Evolutionary conservation across 2,888 invertebrate genomes (phyloP).

Genomic region (Exephanes ischioxanthus): DNA sequence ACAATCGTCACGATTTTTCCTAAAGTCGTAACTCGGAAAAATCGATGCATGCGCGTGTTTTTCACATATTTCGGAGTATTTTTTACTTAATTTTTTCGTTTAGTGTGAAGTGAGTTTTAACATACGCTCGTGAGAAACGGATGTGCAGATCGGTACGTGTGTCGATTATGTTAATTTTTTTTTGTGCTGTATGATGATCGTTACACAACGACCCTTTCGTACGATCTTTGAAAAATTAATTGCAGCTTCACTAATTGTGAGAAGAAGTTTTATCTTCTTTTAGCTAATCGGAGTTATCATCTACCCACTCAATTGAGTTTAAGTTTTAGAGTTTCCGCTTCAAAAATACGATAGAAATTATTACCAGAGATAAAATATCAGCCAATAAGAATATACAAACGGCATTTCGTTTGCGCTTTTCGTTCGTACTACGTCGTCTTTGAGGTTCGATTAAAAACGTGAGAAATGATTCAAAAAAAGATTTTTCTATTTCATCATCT

Average conservation of each 20-base stretch:
- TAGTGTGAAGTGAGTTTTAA: conserved; percentile 58
- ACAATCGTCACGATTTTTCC: conserved; percentile 69
- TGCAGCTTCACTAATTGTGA: not conserved
- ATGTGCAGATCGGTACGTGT: conserved; percentile 21
- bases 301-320: not conserved
- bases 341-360: conserved; percentile 10
- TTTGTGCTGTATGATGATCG: conserved; percentile 22
- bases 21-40: conserved; percentile 19
- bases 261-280: conserved; percentile 5
- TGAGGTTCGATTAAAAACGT: not conserved
- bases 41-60: conserved; percentile 10
- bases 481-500: not conserved
- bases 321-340: not conserved
- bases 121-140: conserved; percentile 38
- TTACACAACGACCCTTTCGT: conserved; percentile 36
- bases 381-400: not conserved
- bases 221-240: conserved; percentile 8
- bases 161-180: conserved; percentile 10
- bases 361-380: conserved; percentile 2
- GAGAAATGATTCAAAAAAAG: not conserved
- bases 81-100: conserved; percentile 60
- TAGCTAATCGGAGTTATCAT: not conserved
- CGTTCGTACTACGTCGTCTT: not conserved
- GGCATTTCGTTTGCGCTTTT: conserved; percentile 1
- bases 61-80: conserved; percentile 27